phyloP scores from a whole-genome alignment of 2,888 invertebrate species.

The Diachrysia chrysitis region DNA sequence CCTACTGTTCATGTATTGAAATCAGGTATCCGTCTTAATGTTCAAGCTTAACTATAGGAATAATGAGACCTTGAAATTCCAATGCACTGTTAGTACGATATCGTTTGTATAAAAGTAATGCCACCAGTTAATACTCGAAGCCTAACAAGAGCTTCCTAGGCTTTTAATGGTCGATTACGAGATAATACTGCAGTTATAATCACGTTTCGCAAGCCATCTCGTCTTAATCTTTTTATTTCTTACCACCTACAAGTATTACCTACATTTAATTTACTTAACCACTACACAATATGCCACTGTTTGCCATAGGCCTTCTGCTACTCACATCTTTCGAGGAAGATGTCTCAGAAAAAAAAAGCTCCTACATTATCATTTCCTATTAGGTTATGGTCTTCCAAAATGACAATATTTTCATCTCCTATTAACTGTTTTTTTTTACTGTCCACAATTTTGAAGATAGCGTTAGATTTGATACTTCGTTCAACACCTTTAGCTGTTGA shows the following conservation, averaged over 20 bases:
- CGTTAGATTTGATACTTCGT: neutral
- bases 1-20: neutral
- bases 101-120: constrained; percentile 7
- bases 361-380: neutral
- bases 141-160: neutral
- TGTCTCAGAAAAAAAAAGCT: too few relatives aligned
- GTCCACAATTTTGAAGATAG: neutral
- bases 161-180: neutral
- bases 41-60: neutral
- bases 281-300: neutral
- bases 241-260: neutral
- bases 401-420: neutral
- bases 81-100: neutral
- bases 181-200: neutral
- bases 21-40: neutral
- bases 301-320: neutral
- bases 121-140: neutral
- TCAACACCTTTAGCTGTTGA: neutral
- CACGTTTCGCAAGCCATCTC: neutral
- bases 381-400: neutral
- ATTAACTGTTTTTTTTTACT: neutral
- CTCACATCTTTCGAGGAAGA: neutral
- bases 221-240: neutral
- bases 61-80: constrained; percentile 7
- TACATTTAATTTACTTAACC: neutral